phyloP scores from a whole-genome alignment of 2,113 vertebrate species.

The Microcebus jonahi region DNA sequence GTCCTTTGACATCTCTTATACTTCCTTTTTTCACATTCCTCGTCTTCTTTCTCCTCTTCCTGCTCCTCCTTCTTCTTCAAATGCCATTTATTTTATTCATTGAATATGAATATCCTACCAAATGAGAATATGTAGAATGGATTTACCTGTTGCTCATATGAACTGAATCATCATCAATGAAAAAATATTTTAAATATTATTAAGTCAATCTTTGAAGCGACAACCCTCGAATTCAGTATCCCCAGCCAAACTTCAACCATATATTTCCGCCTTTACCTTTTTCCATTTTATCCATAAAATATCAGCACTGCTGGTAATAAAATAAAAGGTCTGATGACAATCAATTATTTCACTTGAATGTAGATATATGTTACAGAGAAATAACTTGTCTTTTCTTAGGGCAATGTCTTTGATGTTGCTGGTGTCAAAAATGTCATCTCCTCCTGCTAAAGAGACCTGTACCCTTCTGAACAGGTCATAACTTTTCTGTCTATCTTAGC shows the following conservation, averaged over 20 bases:
- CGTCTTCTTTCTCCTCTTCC: not conserved
- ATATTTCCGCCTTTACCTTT: not conserved
- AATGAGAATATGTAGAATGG: not conserved
- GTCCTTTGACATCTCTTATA: not conserved
- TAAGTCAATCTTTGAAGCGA: not conserved
- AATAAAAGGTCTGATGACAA: constrained; percentile 16
- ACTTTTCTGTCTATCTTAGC: constrained; percentile 46
- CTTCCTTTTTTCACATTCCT: not conserved
- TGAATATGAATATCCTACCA: not conserved
- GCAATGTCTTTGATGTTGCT: constrained; percentile 44
- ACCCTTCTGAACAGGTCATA: constrained; percentile 5
- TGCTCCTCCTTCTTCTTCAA: not conserved
- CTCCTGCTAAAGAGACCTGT: constrained; percentile 6
- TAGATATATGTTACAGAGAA: constrained; percentile 37
- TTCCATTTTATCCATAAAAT: not conserved
- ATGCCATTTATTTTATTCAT: not conserved
- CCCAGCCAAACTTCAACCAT: not conserved
- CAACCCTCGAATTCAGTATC: not conserved
- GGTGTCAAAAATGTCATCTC: constrained; percentile 54
- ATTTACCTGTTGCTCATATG: not conserved
- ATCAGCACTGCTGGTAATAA: not conserved
- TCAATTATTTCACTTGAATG: constrained; percentile 46
- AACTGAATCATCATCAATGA: not conserved
- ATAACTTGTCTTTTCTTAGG: constrained; percentile 48
- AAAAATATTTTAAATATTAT: not conserved